These are phyloP conservation scores for Phenganax subtilis DNA, from an alignment of 92 coral and sea anemone genomes.

Conservation along the genomic window DNA sequence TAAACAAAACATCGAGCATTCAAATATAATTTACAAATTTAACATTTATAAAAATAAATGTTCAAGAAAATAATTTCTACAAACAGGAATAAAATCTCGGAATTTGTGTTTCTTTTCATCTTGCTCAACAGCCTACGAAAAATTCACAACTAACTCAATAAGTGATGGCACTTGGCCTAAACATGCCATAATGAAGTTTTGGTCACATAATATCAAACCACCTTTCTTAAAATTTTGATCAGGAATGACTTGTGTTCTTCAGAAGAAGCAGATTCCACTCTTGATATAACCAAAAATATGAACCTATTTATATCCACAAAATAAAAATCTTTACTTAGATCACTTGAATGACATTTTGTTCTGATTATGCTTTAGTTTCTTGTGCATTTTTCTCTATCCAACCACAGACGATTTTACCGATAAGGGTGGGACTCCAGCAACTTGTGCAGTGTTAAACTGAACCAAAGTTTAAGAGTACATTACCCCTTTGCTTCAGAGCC, in stretches of 20 bases:
- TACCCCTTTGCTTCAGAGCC: slow-evolving; percentile 89
- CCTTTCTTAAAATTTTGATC: slow-evolving; percentile 76
- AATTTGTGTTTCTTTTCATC: slow-evolving; percentile 75
- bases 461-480: not conserved
- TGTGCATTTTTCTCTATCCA: not conserved
- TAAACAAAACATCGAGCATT: slow-evolving; percentile 28
- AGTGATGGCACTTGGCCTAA: not conserved
- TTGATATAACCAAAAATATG: slow-evolving; percentile 78
- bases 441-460: no score
- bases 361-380: not conserved
- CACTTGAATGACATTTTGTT: not conserved
- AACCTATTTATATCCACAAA: slow-evolving; percentile 45
- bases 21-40: not conserved
- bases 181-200: not conserved
- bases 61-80: slow-evolving; percentile 23
- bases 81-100: slow-evolving; percentile 79
- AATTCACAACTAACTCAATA: not conserved
- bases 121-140: slow-evolving; percentile 62
- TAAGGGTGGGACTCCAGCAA: not conserved
- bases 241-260: slow-evolving; percentile 78
- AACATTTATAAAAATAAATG: not conserved
- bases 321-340: not conserved
- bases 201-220: slow-evolving; percentile 19
- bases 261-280: slow-evolving; percentile 74
- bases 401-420: not conserved